Conservation (phyloP, 2,797 vertebrate species). For the Myiotriccus ornatus region DNA sequence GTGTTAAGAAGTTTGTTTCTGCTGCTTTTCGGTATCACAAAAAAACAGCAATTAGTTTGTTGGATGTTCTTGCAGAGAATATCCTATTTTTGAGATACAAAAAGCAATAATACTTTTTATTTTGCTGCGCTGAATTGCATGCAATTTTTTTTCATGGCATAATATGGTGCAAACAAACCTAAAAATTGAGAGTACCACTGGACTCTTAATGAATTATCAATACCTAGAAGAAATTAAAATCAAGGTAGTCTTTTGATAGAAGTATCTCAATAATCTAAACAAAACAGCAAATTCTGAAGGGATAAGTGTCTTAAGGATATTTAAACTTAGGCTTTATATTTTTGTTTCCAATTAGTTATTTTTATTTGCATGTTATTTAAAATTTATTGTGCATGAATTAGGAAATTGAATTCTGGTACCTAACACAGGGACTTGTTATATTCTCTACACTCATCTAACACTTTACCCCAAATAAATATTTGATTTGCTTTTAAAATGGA, state of each 20-base stretch:
- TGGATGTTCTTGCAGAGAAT: not conserved
- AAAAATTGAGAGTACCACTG: not conserved
- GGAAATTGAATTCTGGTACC: not conserved
- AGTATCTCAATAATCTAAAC: not conserved
- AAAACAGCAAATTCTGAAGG: not conserved
- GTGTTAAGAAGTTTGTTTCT: not conserved
- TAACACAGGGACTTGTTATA: not conserved
- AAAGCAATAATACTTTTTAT: not conserved
- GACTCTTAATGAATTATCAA: not conserved
- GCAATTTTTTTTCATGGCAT: not conserved
- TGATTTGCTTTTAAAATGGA: not conserved
- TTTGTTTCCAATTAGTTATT: not conserved
- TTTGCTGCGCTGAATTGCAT: not conserved
- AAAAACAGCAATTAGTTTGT: not conserved
- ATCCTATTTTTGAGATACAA: not conserved
- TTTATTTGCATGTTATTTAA: not conserved
- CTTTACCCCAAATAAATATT: not conserved
- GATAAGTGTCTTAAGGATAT: not conserved
- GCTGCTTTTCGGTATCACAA: not conserved
- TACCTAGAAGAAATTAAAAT: not conserved
- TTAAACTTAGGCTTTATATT: not conserved
- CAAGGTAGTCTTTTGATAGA: not conserved
- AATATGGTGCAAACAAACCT: not conserved
- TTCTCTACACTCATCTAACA: not conserved
- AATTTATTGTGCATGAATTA: not conserved